Evolutionary conservation across 2,888 invertebrate species (phyloP), one percentile per base, ranked within the genome.

Genomic region (Nomada ferruginata): DNA sequence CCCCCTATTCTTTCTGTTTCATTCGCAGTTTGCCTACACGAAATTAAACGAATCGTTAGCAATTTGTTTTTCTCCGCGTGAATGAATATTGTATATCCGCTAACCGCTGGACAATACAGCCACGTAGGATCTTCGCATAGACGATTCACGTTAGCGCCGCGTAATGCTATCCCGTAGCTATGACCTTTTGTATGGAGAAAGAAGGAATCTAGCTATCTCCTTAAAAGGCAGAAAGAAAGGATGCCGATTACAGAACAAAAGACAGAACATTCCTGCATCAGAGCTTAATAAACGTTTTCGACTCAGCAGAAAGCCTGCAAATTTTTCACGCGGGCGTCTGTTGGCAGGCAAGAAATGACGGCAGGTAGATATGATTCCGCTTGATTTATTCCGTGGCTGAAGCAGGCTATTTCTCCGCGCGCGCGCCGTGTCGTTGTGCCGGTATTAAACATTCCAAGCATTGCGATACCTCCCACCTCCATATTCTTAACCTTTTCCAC

Each of bases 361-460:
- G 79, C 76, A 72, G 57, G 79, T 66, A 79, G 88, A 81, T 88
- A 88, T 88, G 88, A 88, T 88, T 85, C 87, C 85, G 76, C 79
- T 88, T 89, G 89, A 91, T 91, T 92, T 92, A 92, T 92, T 92
- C 90, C 88, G 83, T 79, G 83, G 89, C 87, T 88, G 90, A 91
- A 85, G 89, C 88, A 87, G 87, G 77, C 90, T 89, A 90, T 92
- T 91, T 90, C 89, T 92, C 89, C 81, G 88, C 84, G 86, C 85
- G n/a, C 89, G 87, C 91, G 88, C 89, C 81, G 88, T 91, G 88
- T 91, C 92, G 89, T 89, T 91, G 88, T 87, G 86, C 86, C 88
- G 90, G 92, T 92, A 92, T 92, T 92, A 92, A 92, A 92, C 92
- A 92, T 92, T 92, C 92, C 91, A 83, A 82, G 90, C 90, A 92